phyloP scores from a whole-genome alignment of 2,888 invertebrate genomes.

The Craniophora ligustri region DNA sequence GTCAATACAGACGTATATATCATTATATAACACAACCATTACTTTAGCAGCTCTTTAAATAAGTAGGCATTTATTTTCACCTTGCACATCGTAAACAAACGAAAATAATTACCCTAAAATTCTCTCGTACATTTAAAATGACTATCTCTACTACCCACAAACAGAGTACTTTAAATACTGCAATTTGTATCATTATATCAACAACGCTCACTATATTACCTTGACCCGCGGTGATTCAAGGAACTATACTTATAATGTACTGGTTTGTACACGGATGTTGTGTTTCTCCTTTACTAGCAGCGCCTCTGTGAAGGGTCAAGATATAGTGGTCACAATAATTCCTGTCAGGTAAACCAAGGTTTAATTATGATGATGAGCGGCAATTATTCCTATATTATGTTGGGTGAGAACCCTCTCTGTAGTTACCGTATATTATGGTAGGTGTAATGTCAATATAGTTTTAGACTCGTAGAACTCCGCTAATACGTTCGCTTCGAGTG shows the following conservation, averaged over 20 bases:
- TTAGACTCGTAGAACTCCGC: too few species aligned
- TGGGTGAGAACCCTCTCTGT: not conserved
- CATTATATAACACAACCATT: too few species aligned
- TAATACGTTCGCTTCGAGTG: too few species aligned
- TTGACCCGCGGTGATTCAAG: not conserved
- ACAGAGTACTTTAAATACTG: conserved; percentile 14
- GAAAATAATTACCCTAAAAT: not conserved
- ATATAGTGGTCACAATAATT: not conserved
- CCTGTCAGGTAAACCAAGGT: not conserved
- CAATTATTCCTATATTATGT: conserved; percentile 1
- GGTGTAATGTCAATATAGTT: not conserved
- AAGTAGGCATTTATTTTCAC: too few species aligned
- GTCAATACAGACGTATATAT: too few species aligned
- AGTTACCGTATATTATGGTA: not conserved
- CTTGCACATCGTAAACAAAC: too few species aligned
- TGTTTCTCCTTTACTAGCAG: not conserved
- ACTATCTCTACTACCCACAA: not conserved
- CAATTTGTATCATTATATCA: not conserved
- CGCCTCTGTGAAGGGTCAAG: not conserved
- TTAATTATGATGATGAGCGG: conserved; percentile 6
- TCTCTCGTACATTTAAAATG: not conserved
- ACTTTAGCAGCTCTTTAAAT: too few species aligned
- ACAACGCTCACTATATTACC: not conserved
- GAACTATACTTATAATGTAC: not conserved
- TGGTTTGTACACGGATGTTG: too few species aligned